phyloP scores from a whole-genome alignment of 2,888 invertebrate genomes.

The Yponomeuta malinellus region DNA sequence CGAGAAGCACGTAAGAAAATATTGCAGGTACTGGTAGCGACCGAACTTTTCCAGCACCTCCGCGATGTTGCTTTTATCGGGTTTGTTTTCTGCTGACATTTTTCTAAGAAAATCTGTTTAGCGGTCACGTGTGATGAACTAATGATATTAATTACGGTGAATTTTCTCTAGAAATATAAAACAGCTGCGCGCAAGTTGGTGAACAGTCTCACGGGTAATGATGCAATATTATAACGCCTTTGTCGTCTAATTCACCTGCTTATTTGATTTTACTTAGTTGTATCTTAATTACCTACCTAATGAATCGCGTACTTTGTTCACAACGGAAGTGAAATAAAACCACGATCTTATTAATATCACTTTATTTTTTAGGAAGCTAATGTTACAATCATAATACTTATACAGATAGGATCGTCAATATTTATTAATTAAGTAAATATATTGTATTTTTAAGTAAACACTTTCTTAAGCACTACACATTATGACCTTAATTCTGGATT shows the following conservation, averaged over 20 bases:
- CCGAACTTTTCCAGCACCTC: constrained; percentile 55
- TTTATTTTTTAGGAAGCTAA: background rate
- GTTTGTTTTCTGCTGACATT: background rate
- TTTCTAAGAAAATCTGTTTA: background rate
- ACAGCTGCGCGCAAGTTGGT: background rate
- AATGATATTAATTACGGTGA: too few relatives aligned
- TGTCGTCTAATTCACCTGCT: background rate
- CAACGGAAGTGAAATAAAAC: too few relatives aligned
- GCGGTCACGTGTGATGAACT: too few relatives aligned
- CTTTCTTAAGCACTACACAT: too few relatives aligned
- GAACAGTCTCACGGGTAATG: background rate
- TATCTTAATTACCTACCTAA: background rate
- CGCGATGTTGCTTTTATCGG: constrained; percentile 25
- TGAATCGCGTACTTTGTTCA: too few relatives aligned
- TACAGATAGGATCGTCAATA: background rate
- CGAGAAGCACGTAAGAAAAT: constrained; percentile 40
- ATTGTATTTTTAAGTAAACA: background rate
- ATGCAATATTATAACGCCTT: background rate
- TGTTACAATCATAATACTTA: background rate
- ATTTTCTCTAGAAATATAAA: background rate
- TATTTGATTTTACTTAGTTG: background rate
- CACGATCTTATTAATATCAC: background rate
- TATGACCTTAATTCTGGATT: too few relatives aligned
- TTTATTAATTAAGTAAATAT: background rate
- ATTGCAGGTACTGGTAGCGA: constrained; percentile 55